These are phyloP conservation scores for Pachycephala philippinensis DNA, from an alignment of 2,113 vertebrate genomes.

Conservation along the genomic window DNA sequence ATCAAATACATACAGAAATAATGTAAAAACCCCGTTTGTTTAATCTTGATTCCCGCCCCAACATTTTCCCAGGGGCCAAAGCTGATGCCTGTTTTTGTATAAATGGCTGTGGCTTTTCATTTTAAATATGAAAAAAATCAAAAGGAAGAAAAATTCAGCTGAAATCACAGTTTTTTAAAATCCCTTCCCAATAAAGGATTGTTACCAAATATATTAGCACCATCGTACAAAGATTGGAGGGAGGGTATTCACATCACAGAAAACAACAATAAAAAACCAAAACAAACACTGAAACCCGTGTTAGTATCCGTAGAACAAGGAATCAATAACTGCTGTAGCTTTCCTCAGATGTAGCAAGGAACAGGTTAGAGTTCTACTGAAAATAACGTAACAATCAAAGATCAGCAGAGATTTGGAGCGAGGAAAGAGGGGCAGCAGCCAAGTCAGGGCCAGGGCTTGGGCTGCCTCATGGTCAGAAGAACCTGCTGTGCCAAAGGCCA, in stretches of 20 bases:
- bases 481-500: conserved; percentile 21
- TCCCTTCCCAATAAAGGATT: conserved; percentile 88
- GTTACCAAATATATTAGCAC: conserved; percentile 97
- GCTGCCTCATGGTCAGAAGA: background rate
- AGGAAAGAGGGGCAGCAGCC: background rate
- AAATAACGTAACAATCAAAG: background rate
- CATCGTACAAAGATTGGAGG: conserved; percentile 92
- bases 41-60: conserved; percentile 75
- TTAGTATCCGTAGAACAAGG: conserved; percentile 87
- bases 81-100: conserved; percentile 75
- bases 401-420: conserved; percentile 55
- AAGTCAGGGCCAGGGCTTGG: background rate
- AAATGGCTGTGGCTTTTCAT: conserved; percentile 84
- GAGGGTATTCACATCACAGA: conserved; percentile 83
- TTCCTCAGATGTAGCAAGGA: conserved; percentile 73
- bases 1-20: conserved; percentile 91
- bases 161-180: conserved; percentile 90
- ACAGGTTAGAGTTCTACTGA: conserved; percentile 55
- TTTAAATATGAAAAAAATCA: conserved; percentile 88
- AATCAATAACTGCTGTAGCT: conserved; percentile 71
- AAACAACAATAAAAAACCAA: conserved; percentile 77
- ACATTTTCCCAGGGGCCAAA: conserved; percentile 77
- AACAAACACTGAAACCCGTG: conserved; percentile 93
- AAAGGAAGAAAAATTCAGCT: conserved; percentile 84
- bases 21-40: conserved; percentile 89